phyloP scores from a whole-genome alignment of 2,113 vertebrate genomes.

The Passer montanus region DNA sequence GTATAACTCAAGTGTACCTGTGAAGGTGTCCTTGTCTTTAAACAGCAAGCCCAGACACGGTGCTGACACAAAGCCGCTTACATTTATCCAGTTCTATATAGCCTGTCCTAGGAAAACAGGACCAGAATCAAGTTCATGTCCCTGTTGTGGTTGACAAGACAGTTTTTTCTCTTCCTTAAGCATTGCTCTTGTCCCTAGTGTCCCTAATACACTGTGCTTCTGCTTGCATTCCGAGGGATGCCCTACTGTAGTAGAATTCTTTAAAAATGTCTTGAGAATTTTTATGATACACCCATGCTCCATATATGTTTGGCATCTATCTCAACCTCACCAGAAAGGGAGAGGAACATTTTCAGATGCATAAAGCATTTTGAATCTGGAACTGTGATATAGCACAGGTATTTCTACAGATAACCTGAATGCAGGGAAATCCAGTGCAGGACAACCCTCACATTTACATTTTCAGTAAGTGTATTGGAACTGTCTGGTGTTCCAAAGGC shows the following conservation, averaged over 20 bases:
- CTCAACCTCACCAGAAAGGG: not conserved
- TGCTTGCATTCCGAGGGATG: not conserved
- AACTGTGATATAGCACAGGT: fast-evolving
- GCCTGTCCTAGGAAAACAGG: not conserved
- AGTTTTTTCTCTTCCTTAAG: not conserved
- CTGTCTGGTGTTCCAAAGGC: not conserved
- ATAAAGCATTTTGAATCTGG: not conserved
- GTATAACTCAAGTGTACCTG: fast-evolving
- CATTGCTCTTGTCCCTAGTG: not conserved
- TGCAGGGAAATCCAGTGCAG: not conserved
- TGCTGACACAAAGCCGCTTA: not conserved
- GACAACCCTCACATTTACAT: not conserved
- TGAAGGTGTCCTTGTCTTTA: not conserved
- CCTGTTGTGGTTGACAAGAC: not conserved
- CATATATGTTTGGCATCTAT: not conserved
- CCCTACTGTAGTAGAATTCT: not conserved
- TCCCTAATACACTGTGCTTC: not conserved
- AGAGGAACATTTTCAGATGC: not conserved
- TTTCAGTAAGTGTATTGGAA: not conserved
- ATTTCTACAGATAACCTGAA: not conserved
- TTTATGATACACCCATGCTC: not conserved
- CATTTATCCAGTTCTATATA: not conserved
- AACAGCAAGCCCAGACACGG: not conserved
- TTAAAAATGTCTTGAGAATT: not conserved
- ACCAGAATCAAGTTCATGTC: not conserved